Evolutionary conservation across 2,113 vertebrate species (phyloP).

Genomic region (Solea solea): DNA sequence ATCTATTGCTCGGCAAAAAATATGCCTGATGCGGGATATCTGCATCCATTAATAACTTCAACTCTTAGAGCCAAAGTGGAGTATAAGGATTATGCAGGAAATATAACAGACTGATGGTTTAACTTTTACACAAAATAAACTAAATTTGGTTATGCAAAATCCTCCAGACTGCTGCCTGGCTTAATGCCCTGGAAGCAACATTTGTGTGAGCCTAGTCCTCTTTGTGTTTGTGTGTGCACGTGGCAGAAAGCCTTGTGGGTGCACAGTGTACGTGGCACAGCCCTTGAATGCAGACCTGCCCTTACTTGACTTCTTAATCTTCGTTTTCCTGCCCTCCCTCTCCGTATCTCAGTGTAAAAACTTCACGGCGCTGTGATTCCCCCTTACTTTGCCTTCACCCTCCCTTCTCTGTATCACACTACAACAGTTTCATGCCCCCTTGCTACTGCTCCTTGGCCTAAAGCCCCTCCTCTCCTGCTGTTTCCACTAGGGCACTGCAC

Average conservation of each 20-base stretch:
- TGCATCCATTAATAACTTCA: constrained; percentile 18
- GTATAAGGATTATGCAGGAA: constrained; percentile 19
- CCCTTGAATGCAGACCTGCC: constrained; percentile 67
- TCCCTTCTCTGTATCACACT: constrained; percentile 63
- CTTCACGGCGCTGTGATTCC: constrained; percentile 62
- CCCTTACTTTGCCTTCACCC: constrained; percentile 48
- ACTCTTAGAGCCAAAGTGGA: constrained; percentile 9
- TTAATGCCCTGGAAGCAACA: constrained; percentile 23
- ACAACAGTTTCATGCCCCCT: constrained; percentile 62
- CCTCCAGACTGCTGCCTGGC: constrained; percentile 26
- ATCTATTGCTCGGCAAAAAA: not conserved
- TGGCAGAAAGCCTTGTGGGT: constrained; percentile 23
- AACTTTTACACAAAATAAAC: constrained; percentile 28
- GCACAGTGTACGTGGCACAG: constrained; percentile 36
- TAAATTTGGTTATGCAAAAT: constrained; percentile 32
- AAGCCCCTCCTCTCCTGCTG: constrained; percentile 63
- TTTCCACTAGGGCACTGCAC: constrained; percentile 75
- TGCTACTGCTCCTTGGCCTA: constrained; percentile 42
- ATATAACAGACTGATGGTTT: constrained; percentile 7
- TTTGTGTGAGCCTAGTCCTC: constrained; percentile 12
- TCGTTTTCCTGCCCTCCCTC: constrained; percentile 75
- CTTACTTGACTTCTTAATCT: constrained; percentile 83
- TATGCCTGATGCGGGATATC: not conserved
- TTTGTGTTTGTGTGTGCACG: constrained; percentile 18
- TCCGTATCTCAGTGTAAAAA: constrained; percentile 66